Percentiles rank a stretch among this genome's conserved stretches.
Conservation (phyloP, 2,888 invertebrate genomes). For the Tachina fera region DNA sequence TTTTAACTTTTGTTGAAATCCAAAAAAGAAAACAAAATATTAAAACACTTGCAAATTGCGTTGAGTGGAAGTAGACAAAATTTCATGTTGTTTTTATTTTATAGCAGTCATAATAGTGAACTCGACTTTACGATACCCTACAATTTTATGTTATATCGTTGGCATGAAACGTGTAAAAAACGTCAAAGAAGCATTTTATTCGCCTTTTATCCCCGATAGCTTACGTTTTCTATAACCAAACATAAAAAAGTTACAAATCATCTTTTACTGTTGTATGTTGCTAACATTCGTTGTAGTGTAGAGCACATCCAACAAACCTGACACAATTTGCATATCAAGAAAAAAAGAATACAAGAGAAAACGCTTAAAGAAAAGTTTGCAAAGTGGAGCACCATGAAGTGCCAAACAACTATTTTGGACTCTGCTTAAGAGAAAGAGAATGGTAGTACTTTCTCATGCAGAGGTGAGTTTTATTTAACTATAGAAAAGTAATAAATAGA, state of each 20-base stretch:
- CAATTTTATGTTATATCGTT: neutral
- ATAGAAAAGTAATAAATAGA: slow-evolving; percentile 63
- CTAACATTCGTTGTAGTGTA: neutral
- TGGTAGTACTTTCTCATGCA: neutral
- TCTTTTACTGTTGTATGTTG: neutral
- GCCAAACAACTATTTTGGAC: slow-evolving; percentile 42
- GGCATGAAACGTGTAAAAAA: too few species aligned
- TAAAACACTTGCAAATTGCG: slow-evolving; percentile 58
- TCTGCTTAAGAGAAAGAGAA: slow-evolving; percentile 1
- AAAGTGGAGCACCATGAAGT: slow-evolving; percentile 47
- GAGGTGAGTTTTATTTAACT: slow-evolving; percentile 34
- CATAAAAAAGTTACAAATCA: neutral
- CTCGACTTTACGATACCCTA: neutral
- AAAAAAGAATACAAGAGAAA: slow-evolving; percentile 64
- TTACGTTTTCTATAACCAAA: too few species aligned
- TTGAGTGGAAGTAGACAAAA: slow-evolving; percentile 23
- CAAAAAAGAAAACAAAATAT: slow-evolving; percentile 22
- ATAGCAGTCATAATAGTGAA: neutral
- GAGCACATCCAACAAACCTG: slow-evolving; percentile 38
- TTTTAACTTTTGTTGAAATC: slow-evolving; percentile 10
- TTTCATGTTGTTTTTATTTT: neutral
- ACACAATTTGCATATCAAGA: slow-evolving; percentile 52
- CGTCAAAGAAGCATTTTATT: too few species aligned
- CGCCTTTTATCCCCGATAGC: too few species aligned
- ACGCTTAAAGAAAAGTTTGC: slow-evolving; percentile 53